A percentile compares a stretch with the other conserved stretches of the same genome.
phyloP scores from a whole-genome alignment of 2,113 vertebrate species.

The Aptenodytes patagonicus region DNA sequence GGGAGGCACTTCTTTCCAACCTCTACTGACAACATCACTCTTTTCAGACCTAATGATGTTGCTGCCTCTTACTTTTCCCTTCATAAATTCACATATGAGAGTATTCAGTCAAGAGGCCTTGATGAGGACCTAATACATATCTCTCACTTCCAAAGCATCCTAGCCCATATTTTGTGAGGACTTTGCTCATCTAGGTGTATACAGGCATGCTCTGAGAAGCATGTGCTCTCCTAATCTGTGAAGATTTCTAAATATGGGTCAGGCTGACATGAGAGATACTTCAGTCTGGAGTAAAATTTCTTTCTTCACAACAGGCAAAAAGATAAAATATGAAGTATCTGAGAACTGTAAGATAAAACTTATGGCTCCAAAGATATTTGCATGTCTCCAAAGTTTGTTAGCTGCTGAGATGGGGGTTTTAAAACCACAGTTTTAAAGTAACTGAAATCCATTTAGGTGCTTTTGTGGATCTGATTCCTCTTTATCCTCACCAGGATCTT shows the following conservation, averaged over 20 bases:
- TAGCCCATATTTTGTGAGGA: neutral
- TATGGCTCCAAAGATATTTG: neutral
- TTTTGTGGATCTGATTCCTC: neutral
- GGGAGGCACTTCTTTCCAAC: neutral
- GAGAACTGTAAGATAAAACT: neutral
- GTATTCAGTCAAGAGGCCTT: neutral
- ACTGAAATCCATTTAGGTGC: neutral
- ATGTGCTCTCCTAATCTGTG: neutral
- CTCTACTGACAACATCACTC: neutral
- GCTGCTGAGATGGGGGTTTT: neutral
- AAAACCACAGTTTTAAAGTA: neutral
- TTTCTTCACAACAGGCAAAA: neutral
- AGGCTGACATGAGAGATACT: neutral
- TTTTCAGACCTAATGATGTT: neutral
- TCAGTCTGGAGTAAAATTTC: neutral
- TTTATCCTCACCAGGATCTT: neutral
- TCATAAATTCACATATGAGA: neutral
- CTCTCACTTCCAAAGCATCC: neutral
- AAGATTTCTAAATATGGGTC: neutral
- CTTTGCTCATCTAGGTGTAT: neutral
- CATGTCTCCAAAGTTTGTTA: neutral
- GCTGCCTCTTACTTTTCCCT: neutral
- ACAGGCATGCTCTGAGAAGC: neutral
- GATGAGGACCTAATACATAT: neutral
- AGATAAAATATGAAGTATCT: neutral